Percentiles rank a stretch among this genome's conserved stretches.
These are phyloP conservation scores for human (Homo sapiens) DNA, from an alignment of 2,113 vertebrate species.

Conservation along the genomic window GRCh38 chr2:178391001-178391500, in stretches of 20 bases:
- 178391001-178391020: neutral
- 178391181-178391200: slow-evolving; percentile 97
- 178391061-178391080: slow-evolving; percentile 93
- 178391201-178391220: slow-evolving; percentile 98
- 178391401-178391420: neutral
- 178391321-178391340: neutral
- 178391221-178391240: neutral
- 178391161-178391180: slow-evolving; percentile 98
- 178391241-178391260: neutral
- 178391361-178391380: neutral
- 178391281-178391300: accelerated
- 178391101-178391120: slow-evolving; percentile 97
- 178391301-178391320: neutral
- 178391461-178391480: neutral
- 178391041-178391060: neutral
- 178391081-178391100: slow-evolving; percentile 98
- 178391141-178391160: slow-evolving; percentile 98
- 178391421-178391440: neutral
- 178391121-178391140: slow-evolving; percentile 98
- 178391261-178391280: neutral
- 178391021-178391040: neutral
- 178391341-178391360: neutral
- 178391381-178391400: neutral
- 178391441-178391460: neutral
- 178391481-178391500: neutral